Conservation (phyloP, 2,113 vertebrate species). For the Nibea coibor region DNA sequence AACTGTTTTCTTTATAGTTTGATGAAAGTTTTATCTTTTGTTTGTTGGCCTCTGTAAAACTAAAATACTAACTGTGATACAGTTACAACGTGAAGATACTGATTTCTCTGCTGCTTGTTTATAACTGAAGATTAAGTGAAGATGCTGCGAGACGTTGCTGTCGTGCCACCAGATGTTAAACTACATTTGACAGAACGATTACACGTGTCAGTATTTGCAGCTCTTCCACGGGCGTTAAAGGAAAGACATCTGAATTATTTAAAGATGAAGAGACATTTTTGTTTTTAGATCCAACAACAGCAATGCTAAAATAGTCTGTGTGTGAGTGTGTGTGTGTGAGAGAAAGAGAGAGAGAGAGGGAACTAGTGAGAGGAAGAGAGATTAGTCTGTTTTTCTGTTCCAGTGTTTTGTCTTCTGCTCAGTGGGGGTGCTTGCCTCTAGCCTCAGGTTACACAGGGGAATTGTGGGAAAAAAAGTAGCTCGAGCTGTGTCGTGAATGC, state of each 20-base stretch:
- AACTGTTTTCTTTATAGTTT: too few species aligned
- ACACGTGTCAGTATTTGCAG: neutral
- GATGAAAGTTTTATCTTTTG: too few species aligned
- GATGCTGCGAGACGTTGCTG: neutral
- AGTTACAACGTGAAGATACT: neutral
- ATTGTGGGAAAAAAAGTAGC: constrained; percentile 61
- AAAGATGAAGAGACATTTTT: neutral
- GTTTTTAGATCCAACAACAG: neutral
- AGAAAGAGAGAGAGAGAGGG: neutral
- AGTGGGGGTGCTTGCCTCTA: constrained; percentile 54
- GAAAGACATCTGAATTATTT: neutral
- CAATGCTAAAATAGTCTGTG: neutral
- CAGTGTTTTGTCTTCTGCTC: constrained; percentile 72
- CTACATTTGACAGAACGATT: neutral
- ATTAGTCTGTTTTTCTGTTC: constrained; percentile 60
- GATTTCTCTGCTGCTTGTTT: neutral
- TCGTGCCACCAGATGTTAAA: neutral
- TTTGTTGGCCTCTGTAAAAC: too few species aligned
- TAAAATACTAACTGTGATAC: too few species aligned
- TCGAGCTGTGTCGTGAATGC: constrained; percentile 28
- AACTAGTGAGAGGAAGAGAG: constrained; percentile 38
- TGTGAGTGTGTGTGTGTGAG: neutral
- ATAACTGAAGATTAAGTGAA: too few species aligned
- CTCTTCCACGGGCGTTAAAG: neutral
- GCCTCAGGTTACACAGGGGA: constrained; percentile 70